These are phyloP conservation scores for Ceratosolen solmsi DNA, from an alignment of 1,140 invertebrate species.

Conservation along the genomic window DNA sequence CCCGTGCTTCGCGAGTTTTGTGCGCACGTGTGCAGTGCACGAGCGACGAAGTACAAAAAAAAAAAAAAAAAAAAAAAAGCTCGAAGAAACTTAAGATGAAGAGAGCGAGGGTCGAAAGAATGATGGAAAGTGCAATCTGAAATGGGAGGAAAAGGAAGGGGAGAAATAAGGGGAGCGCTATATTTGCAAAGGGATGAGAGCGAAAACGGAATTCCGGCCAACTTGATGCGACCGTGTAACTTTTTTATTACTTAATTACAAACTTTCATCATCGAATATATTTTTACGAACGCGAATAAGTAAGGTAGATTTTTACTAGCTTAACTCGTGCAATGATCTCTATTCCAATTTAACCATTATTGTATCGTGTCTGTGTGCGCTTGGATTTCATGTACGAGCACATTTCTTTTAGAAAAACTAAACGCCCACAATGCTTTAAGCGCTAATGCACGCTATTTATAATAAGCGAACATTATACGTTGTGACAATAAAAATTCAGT, in stretches of 20 bases:
- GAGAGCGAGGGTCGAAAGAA: slow-evolving; percentile 10
- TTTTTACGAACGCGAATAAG: background rate
- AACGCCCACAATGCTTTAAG: no score
- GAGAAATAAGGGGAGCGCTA: background rate
- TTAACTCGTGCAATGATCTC: background rate
- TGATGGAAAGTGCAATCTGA: slow-evolving; percentile 16
- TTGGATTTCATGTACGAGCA: no score
- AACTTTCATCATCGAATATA: background rate
- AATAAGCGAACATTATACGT: no score
- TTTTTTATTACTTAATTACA: slow-evolving; percentile 19
- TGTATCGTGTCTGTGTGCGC: background rate
- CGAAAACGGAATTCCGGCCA: slow-evolving; percentile 6
- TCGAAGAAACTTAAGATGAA: slow-evolving; percentile 13
- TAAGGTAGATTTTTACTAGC: no score
- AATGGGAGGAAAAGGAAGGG: slow-evolving; percentile 7
- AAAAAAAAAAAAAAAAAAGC: background rate
- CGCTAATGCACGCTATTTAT: no score
- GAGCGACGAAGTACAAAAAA: background rate
- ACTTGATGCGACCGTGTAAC: background rate
- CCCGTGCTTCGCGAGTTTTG: background rate
- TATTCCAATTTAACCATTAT: background rate
- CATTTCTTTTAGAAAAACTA: no score
- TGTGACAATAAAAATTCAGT: no score
- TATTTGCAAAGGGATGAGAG: background rate
- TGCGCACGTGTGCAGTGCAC: slow-evolving; percentile 2